Percentiles rank a stretch among this genome's conserved stretches.
phyloP scores from a whole-genome alignment of 2,113 vertebrate genomes.

The Xerus inauris region DNA sequence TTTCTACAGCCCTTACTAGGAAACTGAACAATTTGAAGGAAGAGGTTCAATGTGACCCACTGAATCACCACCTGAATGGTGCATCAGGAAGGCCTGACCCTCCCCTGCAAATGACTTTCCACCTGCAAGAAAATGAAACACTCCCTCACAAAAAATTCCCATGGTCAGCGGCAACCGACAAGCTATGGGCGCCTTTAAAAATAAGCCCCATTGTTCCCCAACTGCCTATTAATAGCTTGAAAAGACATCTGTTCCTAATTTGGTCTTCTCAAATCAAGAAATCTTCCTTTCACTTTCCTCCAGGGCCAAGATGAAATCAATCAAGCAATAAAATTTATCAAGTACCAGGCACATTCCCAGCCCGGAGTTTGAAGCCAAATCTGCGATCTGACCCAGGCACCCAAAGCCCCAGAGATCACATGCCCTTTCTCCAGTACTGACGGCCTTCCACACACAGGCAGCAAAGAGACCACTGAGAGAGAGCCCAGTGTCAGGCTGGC shows the following conservation, averaged over 20 bases:
- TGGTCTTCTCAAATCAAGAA: constrained; percentile 61
- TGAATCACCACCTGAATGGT: fast-evolving
- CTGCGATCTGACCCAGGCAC: background rate
- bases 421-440: background rate
- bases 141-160: background rate
- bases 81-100: fast-evolving
- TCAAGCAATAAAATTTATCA: background rate
- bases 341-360: background rate
- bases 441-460: background rate
- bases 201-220: constrained; percentile 46
- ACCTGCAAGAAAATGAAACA: background rate
- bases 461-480: background rate
- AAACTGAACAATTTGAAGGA: background rate
- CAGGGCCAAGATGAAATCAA: constrained; percentile 46
- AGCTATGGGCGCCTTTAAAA: constrained; percentile 23
- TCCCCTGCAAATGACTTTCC: background rate
- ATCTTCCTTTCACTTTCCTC: constrained; percentile 22
- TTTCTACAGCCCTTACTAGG: fast-evolving
- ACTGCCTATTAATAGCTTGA: constrained; percentile 36
- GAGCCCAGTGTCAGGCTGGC: background rate
- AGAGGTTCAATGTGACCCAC: background rate
- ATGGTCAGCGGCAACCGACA: background rate
- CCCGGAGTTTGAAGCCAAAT: background rate
- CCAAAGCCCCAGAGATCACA: fast-evolving
- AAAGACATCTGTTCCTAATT: constrained; percentile 72